A percentile compares a stretch with the other conserved stretches of the same genome.
Evolutionary conservation across 2,113 vertebrate genomes (phyloP).

Genomic region (Mustela nigripes): DNA sequence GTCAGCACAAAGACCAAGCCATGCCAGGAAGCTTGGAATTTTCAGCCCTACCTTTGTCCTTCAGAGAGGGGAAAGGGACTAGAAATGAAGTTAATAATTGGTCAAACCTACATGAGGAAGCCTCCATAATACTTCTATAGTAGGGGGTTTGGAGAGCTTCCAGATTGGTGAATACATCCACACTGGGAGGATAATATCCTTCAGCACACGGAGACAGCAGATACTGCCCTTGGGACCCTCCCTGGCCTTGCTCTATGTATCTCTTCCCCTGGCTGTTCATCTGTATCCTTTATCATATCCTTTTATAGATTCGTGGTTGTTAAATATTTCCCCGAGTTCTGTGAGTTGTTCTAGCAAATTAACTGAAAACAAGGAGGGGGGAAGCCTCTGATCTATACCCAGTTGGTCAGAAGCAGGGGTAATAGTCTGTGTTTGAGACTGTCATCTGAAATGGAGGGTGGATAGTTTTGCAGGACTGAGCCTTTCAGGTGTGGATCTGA

Average conservation of each 20-base stretch:
- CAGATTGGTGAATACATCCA: not conserved
- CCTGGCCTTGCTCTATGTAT: not conserved
- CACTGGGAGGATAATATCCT: no score
- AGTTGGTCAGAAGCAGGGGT: not conserved
- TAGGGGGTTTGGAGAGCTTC: not conserved
- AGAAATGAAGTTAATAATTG: not conserved
- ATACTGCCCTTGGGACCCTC: not conserved
- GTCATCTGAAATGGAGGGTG: not conserved
- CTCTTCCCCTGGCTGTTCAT: not conserved
- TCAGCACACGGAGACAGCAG: not conserved
- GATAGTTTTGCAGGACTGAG: not conserved
- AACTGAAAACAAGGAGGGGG: not conserved
- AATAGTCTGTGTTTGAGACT: not conserved
- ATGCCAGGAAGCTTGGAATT: not conserved
- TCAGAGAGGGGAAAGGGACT: not conserved
- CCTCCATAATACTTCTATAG: not conserved
- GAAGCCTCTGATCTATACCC: not conserved
- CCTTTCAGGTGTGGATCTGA: not conserved
- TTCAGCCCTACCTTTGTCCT: not conserved
- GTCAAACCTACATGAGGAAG: not conserved
- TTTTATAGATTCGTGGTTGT: not conserved
- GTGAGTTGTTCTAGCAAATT: not conserved
- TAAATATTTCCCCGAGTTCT: not conserved
- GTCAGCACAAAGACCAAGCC: not conserved
- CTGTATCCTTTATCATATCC: not conserved